Evolutionary conservation across 1,140 invertebrate genomes (phyloP).

Genomic region (Orchestia grillus): DNA sequence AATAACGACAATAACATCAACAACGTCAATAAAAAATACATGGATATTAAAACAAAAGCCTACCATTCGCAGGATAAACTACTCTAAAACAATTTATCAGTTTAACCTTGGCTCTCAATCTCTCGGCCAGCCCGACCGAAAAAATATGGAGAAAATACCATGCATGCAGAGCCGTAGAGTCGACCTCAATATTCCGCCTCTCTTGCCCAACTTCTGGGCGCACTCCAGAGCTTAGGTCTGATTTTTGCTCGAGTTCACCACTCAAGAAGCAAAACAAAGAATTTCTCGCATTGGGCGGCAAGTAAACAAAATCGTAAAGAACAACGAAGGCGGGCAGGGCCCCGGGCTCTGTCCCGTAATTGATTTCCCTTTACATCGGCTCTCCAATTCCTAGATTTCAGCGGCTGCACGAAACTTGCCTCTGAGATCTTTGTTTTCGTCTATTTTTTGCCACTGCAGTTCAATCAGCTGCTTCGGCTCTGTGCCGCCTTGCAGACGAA

Average conservation of each 20-base stretch:
- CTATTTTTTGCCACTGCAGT: conserved; percentile 24
- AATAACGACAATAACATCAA: not conserved
- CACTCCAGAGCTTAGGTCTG: not conserved
- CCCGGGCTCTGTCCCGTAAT: conserved; percentile 32
- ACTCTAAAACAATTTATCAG: not conserved
- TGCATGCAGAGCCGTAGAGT: not conserved
- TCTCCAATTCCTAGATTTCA: conserved; percentile 50
- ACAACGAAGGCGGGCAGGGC: conserved; percentile 17
- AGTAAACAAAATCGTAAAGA: conserved; percentile 57
- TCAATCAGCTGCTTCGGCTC: conserved; percentile 10
- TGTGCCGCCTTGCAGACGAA: not conserved
- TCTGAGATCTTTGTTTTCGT: conserved; percentile 19
- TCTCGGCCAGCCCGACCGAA: not conserved
- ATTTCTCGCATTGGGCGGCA: conserved; percentile 45
- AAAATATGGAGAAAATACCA: not conserved
- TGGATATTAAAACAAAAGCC: not conserved
- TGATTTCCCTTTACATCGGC: conserved; percentile 42
- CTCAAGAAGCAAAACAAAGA: conserved; percentile 56
- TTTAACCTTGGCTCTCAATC: not conserved
- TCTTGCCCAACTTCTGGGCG: not conserved
- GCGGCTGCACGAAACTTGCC: conserved; percentile 23
- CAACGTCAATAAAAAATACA: not conserved
- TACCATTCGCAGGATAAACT: not conserved
- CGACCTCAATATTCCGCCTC: not conserved
- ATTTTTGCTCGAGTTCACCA: conserved; percentile 53